phyloP scores from a whole-genome alignment of 2,113 vertebrate species.

The Tauraco erythrolophus region DNA sequence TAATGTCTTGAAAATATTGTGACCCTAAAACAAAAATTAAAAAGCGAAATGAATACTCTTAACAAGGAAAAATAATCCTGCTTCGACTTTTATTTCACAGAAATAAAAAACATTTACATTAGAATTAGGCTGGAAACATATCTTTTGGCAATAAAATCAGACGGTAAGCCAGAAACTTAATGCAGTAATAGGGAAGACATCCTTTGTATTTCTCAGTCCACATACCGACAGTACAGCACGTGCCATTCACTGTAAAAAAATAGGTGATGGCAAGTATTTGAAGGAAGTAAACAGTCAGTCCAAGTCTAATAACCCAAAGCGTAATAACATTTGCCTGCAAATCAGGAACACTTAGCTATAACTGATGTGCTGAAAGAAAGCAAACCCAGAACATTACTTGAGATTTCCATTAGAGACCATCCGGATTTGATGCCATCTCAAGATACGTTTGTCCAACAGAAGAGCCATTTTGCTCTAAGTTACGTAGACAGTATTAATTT shows the following conservation, averaged over 20 bases:
- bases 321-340: not conserved
- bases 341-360: not conserved
- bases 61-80: not conserved
- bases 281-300: not conserved
- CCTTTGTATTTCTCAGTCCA: not conserved
- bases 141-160: not conserved
- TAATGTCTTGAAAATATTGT: not conserved
- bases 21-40: not conserved
- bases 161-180: not conserved
- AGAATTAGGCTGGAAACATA: not conserved
- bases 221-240: fast-evolving
- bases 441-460: not conserved
- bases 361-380: not conserved
- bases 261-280: not conserved
- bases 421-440: not conserved
- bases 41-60: not conserved
- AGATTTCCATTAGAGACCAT: not conserved
- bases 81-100: not conserved
- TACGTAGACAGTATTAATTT: not conserved
- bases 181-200: not conserved
- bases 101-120: not conserved
- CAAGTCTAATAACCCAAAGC: not conserved
- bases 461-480: not conserved
- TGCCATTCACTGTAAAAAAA: not conserved
- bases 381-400: not conserved